Evolutionary conservation across 2,797 vertebrate species (phyloP).

Genomic region (Pseudomugil tenellus): DNA sequence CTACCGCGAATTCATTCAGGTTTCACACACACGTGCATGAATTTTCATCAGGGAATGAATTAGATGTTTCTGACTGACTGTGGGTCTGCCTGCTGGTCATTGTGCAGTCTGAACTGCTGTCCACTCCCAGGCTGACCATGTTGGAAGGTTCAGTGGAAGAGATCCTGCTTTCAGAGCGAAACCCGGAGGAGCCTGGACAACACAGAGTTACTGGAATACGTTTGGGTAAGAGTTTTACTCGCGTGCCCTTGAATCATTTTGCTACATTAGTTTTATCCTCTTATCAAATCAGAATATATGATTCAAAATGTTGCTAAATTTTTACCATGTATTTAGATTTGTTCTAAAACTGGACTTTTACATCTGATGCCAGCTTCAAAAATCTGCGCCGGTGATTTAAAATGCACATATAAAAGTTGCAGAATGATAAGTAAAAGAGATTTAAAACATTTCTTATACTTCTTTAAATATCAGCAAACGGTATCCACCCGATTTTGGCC

Average conservation of each 20-base stretch:
- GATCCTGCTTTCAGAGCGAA: constrained; percentile 84
- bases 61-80: constrained; percentile 6
- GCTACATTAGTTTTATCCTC: neutral
- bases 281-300: neutral
- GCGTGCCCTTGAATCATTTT: neutral
- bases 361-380: neutral
- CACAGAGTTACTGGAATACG: constrained; percentile 86
- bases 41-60: neutral
- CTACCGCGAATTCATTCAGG: constrained; percentile 92
- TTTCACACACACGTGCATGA: constrained; percentile 42
- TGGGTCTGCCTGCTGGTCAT: constrained; percentile 4
- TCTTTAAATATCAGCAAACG: constrained; percentile 76
- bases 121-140: constrained; percentile 87
- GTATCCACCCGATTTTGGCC: constrained; percentile 73
- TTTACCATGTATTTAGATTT: neutral
- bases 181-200: constrained; percentile 80
- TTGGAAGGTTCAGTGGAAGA: constrained; percentile 91
- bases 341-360: neutral
- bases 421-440: neutral
- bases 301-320: neutral
- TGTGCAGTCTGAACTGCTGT: constrained; percentile 88
- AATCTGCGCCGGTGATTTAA: neutral
- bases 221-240: constrained; percentile 78
- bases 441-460: neutral
- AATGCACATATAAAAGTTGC: neutral